A percentile compares a stretch with the other conserved stretches of the same genome.
phyloP scores from a whole-genome alignment of 2,888 invertebrate genomes.

The Parnassius smintheus region DNA sequence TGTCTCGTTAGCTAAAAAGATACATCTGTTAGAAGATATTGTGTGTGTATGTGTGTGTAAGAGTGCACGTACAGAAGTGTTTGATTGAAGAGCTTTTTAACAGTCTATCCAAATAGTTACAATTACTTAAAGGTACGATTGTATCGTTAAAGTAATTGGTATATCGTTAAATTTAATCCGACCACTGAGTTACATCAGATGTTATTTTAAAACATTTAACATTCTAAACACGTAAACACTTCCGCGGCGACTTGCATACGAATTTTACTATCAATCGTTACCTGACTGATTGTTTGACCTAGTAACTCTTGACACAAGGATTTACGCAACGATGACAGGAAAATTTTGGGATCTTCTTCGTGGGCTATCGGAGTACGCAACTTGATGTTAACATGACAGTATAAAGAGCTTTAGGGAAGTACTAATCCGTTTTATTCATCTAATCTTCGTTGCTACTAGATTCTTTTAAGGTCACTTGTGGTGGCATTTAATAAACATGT shows the following conservation, averaged over 20 bases:
- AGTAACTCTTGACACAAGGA: constrained; percentile 36
- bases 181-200: constrained; percentile 46
- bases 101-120: no score
- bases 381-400: constrained; percentile 14
- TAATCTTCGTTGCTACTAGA: not conserved
- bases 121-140: no score
- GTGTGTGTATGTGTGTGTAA: no score
- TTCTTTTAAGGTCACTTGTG: not conserved
- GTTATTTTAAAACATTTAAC: constrained; percentile 31
- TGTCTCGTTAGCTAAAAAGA: no score
- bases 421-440: constrained; percentile 1
- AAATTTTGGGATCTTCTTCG: constrained; percentile 34
- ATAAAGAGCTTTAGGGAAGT: not conserved
- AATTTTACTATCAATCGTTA: constrained; percentile 40
- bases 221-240: constrained; percentile 44
- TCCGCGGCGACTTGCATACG: constrained; percentile 52
- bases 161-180: no score
- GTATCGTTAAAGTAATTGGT: no score
- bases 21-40: no score
- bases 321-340: constrained; percentile 34
- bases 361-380: constrained; percentile 22
- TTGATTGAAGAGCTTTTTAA: no score
- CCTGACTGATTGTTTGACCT: constrained; percentile 46
- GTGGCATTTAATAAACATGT: not conserved
- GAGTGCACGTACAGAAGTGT: no score